These are phyloP conservation scores for Coenobita brevimanus DNA, from an alignment of 1,140 invertebrate genomes.

Conservation along the genomic window DNA sequence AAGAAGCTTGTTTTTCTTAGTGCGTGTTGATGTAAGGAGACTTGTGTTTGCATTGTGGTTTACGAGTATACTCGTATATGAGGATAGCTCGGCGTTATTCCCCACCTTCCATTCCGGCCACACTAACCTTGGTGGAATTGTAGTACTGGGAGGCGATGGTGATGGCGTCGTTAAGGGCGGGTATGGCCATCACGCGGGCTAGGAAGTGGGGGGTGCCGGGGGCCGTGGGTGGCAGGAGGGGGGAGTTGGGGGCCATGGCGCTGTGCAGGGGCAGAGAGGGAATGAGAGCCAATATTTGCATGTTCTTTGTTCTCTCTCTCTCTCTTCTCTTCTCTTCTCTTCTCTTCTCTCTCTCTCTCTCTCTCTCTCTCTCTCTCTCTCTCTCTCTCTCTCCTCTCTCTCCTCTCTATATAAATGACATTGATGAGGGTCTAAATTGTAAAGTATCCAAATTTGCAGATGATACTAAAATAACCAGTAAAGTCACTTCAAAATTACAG, in stretches of 20 bases:
- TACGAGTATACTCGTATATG: neutral
- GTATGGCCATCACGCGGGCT: conserved; percentile 39
- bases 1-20: neutral
- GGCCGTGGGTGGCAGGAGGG: neutral
- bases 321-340: no score
- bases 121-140: conserved; percentile 38
- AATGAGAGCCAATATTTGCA: no score
- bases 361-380: no score
- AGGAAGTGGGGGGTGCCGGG: conserved; percentile 30
- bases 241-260: neutral
- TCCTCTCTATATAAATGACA: no score
- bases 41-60: no score
- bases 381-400: no score
- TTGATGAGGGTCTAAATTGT: no score
- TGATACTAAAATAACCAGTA: no score
- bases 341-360: no score
- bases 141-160: conserved; percentile 14
- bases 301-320: no score
- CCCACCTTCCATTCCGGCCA: neutral
- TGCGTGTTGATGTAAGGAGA: neutral
- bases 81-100: neutral
- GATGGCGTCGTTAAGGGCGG: conserved; percentile 39
- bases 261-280: neutral
- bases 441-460: no score
- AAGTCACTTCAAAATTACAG: no score